phyloP scores from a whole-genome alignment of 2,888 invertebrate genomes.

The Apotomis turbidana region DNA sequence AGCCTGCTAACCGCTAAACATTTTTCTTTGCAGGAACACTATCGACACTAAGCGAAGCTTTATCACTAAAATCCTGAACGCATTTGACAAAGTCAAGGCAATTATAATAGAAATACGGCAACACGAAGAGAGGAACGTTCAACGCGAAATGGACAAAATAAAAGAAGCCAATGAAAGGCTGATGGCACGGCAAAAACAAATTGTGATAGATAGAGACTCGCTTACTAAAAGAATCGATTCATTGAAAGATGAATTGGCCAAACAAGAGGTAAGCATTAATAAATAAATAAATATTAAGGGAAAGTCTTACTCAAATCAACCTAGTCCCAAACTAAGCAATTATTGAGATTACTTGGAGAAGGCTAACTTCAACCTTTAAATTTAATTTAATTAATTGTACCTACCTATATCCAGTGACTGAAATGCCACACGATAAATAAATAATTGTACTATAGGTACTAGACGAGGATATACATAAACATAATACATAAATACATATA shows the following conservation, averaged over 20 bases:
- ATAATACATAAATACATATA: too few relatives aligned
- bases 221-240: constrained; percentile 79
- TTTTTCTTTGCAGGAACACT: constrained; percentile 55
- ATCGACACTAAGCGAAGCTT: constrained; percentile 75
- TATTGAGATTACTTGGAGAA: too few relatives aligned
- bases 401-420: too few relatives aligned
- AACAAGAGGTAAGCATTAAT: constrained; percentile 71
- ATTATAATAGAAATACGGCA: constrained; percentile 83
- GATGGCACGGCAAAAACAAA: constrained; percentile 76
- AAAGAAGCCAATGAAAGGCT: constrained; percentile 77
- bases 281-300: too few relatives aligned
- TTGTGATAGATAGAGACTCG: constrained; percentile 71
- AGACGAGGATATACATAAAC: too few relatives aligned
- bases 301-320: too few relatives aligned
- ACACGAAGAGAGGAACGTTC: constrained; percentile 82
- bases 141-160: constrained; percentile 78
- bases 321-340: too few relatives aligned
- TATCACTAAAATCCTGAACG: constrained; percentile 68
- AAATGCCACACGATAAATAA: too few relatives aligned
- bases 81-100: constrained; percentile 80
- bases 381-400: too few relatives aligned
- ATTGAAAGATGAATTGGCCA: constrained; percentile 84
- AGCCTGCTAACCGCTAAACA: neutral
- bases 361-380: too few relatives aligned
- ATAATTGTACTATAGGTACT: too few relatives aligned